Evolutionary conservation across 2,797 vertebrate genomes (phyloP), one percentile per base, ranked within the genome.

Genomic region (Serranus cabrilla): DNA sequence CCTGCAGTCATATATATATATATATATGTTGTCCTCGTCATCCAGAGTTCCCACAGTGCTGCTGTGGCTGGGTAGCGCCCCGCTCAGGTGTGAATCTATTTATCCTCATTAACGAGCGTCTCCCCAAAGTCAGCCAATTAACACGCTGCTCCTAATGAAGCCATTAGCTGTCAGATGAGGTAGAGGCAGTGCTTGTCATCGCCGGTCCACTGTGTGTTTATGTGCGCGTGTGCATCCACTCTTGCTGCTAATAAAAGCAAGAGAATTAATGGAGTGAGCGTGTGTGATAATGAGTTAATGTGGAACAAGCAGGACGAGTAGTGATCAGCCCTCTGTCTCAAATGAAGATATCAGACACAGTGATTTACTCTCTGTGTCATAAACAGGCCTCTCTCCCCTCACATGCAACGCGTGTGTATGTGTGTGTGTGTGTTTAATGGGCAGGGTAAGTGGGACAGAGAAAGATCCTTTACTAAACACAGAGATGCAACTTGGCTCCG

Each of bases 121-220:
- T 95, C 96, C 96, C 96, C 94, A 95, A 97, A 97, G 96, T 97
- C 97, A 95, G 96, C 94, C 96, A 98, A 98, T 97, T 98, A 97
- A 96, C 95, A 97, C 95, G 93, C 95, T 89, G 91, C 94, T 94
- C 94, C 95, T 97, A 97, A 98, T 98, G 96, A 96, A 98, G 96
- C 96, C 96, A 97, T 97, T 97, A 97, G 96, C 96, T 98, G 96
- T 97, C 97, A 97, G 95, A 97, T 96, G 97, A 97, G 95, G 96
- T 96, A 95, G 94, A 95, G 92, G 95, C 95, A 96, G 95, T 90
- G 94, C 95, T 95, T 96, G 96, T 97, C 96, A 96, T 92, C 87
- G 34, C 34, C 34, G 87, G 94, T 94, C 95, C 94, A 94, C 87
- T 71, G 81, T 86, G 85, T 81, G 72, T 66, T 55, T 31, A n/a